phyloP scores from a whole-genome alignment of 2,113 vertebrate genomes.

The Peucedramus taeniatus region DNA sequence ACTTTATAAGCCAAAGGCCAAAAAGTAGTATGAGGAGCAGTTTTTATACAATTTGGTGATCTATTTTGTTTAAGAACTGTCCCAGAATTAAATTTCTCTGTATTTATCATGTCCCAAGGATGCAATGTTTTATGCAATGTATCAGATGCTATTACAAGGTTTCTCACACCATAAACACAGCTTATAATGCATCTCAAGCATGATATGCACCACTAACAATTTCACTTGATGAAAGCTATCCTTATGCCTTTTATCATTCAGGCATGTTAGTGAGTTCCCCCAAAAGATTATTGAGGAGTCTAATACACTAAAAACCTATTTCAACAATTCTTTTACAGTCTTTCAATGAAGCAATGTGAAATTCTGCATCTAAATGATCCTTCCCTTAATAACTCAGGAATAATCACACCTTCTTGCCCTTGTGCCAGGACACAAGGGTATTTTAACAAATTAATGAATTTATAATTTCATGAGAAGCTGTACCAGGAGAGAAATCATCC shows the following conservation, averaged over 20 bases:
- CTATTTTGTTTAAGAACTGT: neutral
- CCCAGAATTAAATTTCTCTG: neutral
- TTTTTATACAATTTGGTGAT: neutral
- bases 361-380: neutral
- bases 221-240: conserved; percentile 10
- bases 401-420: neutral
- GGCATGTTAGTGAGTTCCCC: conserved; percentile 22
- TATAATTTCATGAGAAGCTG: neutral
- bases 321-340: neutral
- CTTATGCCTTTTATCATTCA: conserved; percentile 28
- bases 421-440: neutral
- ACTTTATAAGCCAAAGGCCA: neutral
- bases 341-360: conserved; percentile 22
- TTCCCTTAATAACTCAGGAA: neutral
- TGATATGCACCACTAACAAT: neutral
- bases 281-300: conserved; percentile 1
- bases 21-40: neutral
- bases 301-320: conserved; percentile 30
- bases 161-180: conserved; percentile 12
- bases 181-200: neutral
- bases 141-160: conserved; percentile 8
- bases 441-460: conserved; percentile 5
- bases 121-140: neutral
- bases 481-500: neutral
- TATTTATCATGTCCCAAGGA: neutral